A percentile compares a stretch with the other conserved stretches of the same genome.
phyloP scores from a whole-genome alignment of 2,888 invertebrate species.

The Melanophora roralis region DNA sequence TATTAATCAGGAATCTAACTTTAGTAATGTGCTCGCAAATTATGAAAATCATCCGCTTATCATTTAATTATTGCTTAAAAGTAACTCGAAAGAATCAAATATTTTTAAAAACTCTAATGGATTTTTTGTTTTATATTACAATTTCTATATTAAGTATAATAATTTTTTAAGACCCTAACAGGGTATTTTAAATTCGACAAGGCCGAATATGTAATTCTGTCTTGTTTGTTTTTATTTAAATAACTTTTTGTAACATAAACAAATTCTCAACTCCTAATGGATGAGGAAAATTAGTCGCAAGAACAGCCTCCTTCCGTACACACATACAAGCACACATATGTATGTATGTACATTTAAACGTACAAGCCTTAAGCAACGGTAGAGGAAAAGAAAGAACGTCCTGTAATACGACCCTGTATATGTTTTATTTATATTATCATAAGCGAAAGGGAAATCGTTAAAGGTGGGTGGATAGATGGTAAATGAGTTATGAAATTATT shows the following conservation, averaged over 20 bases:
- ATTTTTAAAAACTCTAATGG: no score
- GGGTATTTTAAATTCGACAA: no score
- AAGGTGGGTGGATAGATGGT: background rate
- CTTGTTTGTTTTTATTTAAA: constrained; percentile 17
- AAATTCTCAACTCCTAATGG: constrained; percentile 58
- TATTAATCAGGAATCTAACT: no score
- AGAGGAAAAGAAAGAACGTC: background rate
- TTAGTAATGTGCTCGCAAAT: no score
- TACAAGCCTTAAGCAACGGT: background rate
- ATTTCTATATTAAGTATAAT: no score
- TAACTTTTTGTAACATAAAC: constrained; percentile 47
- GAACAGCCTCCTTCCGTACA: constrained; percentile 13
- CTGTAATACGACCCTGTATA: background rate
- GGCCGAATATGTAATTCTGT: no score
- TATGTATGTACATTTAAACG: background rate
- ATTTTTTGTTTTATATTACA: no score
- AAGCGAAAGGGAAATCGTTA: background rate
- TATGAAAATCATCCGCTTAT: no score
- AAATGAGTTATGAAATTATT: constrained; percentile 33
- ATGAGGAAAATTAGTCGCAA: constrained; percentile 53
- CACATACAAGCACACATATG: background rate
- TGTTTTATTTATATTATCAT: constrained; percentile 36
- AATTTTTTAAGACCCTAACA: no score
- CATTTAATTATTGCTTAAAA: no score
- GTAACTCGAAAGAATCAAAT: no score